Base-by-base conservation (phyloP, 1,140 invertebrate genomes). In the Diorhabda carinulata region DNA sequence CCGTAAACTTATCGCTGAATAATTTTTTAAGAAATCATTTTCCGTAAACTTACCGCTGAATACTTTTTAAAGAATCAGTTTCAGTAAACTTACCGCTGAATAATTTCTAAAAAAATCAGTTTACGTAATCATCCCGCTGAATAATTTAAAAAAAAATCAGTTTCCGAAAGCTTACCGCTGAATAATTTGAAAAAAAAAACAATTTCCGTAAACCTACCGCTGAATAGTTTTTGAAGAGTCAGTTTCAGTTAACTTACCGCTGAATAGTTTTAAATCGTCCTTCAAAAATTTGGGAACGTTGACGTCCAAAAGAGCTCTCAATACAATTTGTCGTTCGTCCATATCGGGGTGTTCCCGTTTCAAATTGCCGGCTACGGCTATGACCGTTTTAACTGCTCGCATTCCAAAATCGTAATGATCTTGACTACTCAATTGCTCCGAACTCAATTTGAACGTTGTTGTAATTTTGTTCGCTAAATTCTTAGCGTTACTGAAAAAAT, bases 231-330 rank as follows among this genome's bases (percentile, higher is more conserved):
- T 25, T 25, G 2, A 25, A 25, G 1, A 25, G 1, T 25, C 25
- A 25, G 25, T 25, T 25, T 25, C 25, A 0, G 25, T 25, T 42
- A 40, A 67, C 61, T 77, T 76, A 85, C 85, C 85, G 63, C 84
- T 83, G 64, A 92, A 92, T 7, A 92, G 79, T 64, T 86, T 88
- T 41, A 92, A 80, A 78, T 92, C 90, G 66, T 87, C 84, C 58
- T 85, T 86, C 10, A 91, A 80, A 78, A 92, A 92, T 74, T 91
- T 92, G 0, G 91, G 89, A 5, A 92, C 82, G 75, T 92, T 92
- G 0, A 92, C 89, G 76, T 91, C 89, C 72, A 86, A 83, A 65
- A 92, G 82, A 2, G 90, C 88, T 58, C 88, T 82, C 40, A 88
- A 70, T 40, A 86, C 82, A 59, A 87, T 84, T 70, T 86, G 82